Base-by-base conservation (phyloP, 1,140 invertebrate species). In the Drosophila murphyi region DNA sequence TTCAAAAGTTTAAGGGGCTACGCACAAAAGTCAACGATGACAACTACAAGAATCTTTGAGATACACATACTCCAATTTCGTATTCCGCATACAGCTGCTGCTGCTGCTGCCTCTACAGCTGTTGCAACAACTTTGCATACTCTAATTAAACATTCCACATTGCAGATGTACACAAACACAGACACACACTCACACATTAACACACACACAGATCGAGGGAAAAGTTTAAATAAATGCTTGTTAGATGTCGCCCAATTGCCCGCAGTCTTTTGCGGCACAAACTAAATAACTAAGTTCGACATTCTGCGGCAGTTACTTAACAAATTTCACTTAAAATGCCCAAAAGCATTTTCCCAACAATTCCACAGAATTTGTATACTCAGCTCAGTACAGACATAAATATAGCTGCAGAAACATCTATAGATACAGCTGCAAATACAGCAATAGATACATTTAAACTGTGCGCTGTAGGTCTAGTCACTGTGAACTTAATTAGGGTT, bases 401-500 rank as follows among this genome's bases (percentile, higher is more conserved):
- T 39, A 34, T 5, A 51, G 47, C 2, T 32, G 37, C 35, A 59
- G 45, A 20, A 32, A 29, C 29, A 32, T 32, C 12, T 39, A 32
- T 31, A 10, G 8, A 10, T 65, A n/a, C 39, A 65, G 77, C 57
- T 50, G 31, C 60, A 67, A 50, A 68, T 31, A 52, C 37, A 60
- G 35, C 45, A 31, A 48, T 28, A 71, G 12, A 63, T 56, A 51
- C 50, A 56, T 48, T 39, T 35, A 50, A 12, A 64, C 31, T 56
- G 12, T 56, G 37, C 28, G 50, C 45, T 28, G 35, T 48, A 32
- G 31, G 75, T 59, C 70, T 56, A 41, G 52, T 39, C n/a, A 39
- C 7, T 61, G 76, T 54, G 82, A 86, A 86, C 78, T 87, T 86
- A 86, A 86, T 86, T 86, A 86, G 75, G 78, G 72, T 81, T 86